phyloP scores from a whole-genome alignment of 2,113 vertebrate genomes.

The Gallinago media region DNA sequence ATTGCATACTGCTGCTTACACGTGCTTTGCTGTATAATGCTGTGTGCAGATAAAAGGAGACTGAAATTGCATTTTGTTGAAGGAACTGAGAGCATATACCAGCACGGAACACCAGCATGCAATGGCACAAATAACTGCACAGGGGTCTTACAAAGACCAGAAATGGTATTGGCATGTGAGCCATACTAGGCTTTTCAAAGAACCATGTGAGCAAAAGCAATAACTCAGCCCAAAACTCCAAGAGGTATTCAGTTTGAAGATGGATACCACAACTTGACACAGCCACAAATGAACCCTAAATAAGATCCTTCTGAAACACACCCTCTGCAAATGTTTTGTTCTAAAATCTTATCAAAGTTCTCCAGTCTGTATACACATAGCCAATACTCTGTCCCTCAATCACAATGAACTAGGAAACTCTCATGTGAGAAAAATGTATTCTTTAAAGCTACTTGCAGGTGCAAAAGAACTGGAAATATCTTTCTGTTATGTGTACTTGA shows the following conservation, averaged over 20 bases:
- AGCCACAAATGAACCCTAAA: neutral
- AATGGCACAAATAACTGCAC: neutral
- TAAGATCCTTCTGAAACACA: neutral
- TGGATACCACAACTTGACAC: neutral
- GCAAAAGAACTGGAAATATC: neutral
- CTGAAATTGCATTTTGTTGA: neutral
- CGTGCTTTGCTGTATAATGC: neutral
- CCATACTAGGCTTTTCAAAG: neutral
- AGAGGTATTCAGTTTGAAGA: neutral
- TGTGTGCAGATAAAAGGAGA: neutral
- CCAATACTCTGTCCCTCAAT: neutral
- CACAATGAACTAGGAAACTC: neutral
- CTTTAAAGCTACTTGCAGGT: neutral
- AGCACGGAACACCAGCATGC: neutral
- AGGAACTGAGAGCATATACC: neutral
- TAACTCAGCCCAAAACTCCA: neutral
- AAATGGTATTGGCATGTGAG: neutral
- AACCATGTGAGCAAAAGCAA: neutral
- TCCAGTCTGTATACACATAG: neutral
- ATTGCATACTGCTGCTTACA: neutral
- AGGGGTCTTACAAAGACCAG: neutral
- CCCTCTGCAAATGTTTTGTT: neutral
- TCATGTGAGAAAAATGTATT: neutral
- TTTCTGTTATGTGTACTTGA: neutral
- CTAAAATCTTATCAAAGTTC: neutral